Evolutionary conservation across 2,113 vertebrate genomes (phyloP).

Genomic region (Zeus faber): DNA sequence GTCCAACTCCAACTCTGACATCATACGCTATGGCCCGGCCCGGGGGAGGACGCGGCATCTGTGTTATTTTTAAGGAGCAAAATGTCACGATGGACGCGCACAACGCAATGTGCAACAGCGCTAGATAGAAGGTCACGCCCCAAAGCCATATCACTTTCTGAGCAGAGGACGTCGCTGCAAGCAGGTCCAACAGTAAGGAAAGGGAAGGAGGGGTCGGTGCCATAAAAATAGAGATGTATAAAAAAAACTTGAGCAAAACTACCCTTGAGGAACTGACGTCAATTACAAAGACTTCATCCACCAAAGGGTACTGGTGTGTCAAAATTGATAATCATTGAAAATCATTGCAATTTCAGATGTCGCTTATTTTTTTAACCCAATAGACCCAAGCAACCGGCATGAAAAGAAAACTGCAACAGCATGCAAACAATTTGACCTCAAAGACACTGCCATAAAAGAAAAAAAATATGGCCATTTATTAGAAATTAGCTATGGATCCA

Average conservation of each 20-base stretch:
- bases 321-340: too few species aligned
- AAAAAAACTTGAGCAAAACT: too few species aligned
- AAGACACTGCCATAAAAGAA: slow-evolving; percentile 42
- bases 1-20: slow-evolving; percentile 21
- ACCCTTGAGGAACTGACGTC: too few species aligned
- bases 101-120: slow-evolving; percentile 50
- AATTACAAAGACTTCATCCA: too few species aligned
- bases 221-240: too few species aligned
- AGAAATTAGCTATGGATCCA: slow-evolving; percentile 65
- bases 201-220: too few species aligned
- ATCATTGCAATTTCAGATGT: too few species aligned
- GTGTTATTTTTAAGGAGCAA: slow-evolving; percentile 76
- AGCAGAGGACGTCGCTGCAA: slow-evolving; percentile 41
- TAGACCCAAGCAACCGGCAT: too few species aligned
- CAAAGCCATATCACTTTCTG: slow-evolving; percentile 45
- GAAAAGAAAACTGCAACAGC: slow-evolving; percentile 33
- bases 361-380: too few species aligned
- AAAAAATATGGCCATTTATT: slow-evolving; percentile 63
- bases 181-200: too few species aligned
- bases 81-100: slow-evolving; percentile 68
- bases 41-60: slow-evolving; percentile 52
- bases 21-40: slow-evolving; percentile 30
- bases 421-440: slow-evolving; percentile 72
- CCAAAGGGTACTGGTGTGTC: too few species aligned
- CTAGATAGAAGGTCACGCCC: slow-evolving; percentile 56